Conservation (phyloP, 2,113 vertebrate genomes). For the Tetraodon nigroviridis region DNA sequence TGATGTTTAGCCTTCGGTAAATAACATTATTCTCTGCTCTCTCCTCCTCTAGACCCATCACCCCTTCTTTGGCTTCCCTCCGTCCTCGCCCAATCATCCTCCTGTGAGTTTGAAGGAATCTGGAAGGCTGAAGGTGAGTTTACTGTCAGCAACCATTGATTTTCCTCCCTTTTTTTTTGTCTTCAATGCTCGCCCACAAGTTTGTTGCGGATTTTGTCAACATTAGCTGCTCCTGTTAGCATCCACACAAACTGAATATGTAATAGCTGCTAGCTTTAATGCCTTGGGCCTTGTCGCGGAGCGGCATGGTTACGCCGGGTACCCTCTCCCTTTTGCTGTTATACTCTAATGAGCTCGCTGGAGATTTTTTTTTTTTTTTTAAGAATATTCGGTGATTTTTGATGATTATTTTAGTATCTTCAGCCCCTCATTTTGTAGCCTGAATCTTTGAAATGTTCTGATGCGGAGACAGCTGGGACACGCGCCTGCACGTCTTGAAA, state of each 20-base stretch:
- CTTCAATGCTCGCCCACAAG: slow-evolving; percentile 50
- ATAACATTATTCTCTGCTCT: no score
- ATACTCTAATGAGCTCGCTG: slow-evolving; percentile 8
- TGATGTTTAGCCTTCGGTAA: no score
- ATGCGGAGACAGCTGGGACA: background rate
- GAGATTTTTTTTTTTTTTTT: background rate
- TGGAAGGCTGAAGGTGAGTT: slow-evolving; percentile 66
- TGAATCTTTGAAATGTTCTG: background rate
- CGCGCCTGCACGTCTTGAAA: background rate
- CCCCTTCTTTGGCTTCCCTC: no score
- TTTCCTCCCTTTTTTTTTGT: slow-evolving; percentile 57
- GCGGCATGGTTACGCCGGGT: background rate
- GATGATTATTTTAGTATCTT: slow-evolving; percentile 3
- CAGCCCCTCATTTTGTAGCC: background rate
- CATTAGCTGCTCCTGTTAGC: slow-evolving; percentile 61
- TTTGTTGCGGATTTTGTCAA: slow-evolving; percentile 74
- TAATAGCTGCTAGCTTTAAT: slow-evolving; percentile 1
- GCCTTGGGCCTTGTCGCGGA: background rate
- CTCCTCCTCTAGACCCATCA: no score
- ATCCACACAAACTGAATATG: background rate
- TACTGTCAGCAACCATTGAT: slow-evolving; percentile 75
- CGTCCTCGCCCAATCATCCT: no score
- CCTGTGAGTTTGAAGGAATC: slow-evolving; percentile 46
- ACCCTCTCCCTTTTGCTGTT: background rate
- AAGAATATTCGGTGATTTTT: background rate